phyloP scores from a whole-genome alignment of 2,888 invertebrate species.

The Nemapogon koenigi region DNA sequence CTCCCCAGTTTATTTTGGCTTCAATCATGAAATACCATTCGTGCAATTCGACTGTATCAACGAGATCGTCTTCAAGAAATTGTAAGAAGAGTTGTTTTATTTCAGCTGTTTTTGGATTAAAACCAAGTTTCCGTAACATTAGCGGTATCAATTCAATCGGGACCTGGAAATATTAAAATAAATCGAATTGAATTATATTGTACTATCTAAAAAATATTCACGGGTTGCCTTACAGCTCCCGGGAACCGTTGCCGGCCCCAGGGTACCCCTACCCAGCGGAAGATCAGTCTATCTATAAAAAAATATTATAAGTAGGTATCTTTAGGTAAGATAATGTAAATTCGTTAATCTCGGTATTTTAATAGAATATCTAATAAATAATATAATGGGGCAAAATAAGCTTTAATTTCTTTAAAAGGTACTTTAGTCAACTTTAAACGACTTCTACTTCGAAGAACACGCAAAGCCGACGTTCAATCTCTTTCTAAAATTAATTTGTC shows the following conservation, averaged over 20 bases:
- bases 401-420: too few relatives aligned
- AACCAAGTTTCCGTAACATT: slow-evolving; percentile 47
- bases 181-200: background rate
- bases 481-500: too few relatives aligned
- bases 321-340: too few relatives aligned
- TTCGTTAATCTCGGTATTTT: too few relatives aligned
- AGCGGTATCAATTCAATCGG: slow-evolving; percentile 31
- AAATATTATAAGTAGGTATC: background rate
- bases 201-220: background rate
- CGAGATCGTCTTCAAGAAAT: slow-evolving; percentile 48
- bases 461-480: too few relatives aligned
- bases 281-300: background rate
- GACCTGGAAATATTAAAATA: slow-evolving; percentile 24
- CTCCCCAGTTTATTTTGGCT: slow-evolving; percentile 46
- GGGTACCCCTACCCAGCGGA: too few relatives aligned
- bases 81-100: slow-evolving; percentile 29
- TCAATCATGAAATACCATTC: slow-evolving; percentile 53
- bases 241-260: too few relatives aligned
- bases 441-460: too few relatives aligned
- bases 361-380: too few relatives aligned
- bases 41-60: slow-evolving; percentile 45
- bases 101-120: slow-evolving; percentile 47
- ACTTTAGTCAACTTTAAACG: too few relatives aligned
- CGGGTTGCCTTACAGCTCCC: too few relatives aligned
- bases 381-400: too few relatives aligned